Evolutionary conservation across 2,797 vertebrate species (phyloP).

Genomic region (Morelia viridis): DNA sequence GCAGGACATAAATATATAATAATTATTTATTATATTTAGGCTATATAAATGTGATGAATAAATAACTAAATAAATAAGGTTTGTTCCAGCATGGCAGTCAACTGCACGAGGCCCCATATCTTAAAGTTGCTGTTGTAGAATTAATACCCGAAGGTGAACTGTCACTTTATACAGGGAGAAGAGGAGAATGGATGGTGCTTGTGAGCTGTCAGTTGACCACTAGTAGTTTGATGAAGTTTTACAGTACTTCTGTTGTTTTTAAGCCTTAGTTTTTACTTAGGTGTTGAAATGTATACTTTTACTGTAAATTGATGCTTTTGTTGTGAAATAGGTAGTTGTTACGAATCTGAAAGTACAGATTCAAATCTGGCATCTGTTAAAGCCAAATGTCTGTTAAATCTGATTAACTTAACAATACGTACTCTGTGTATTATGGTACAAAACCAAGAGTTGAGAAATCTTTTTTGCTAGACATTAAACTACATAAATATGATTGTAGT

Average conservation of each 20-base stretch:
- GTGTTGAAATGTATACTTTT: background rate
- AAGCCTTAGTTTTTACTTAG: background rate
- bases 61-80: too few species aligned
- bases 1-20: too few species aligned
- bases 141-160: background rate
- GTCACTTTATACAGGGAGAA: background rate
- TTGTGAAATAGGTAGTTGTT: too few species aligned
- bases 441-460: background rate
- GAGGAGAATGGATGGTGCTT: background rate
- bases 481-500: too few species aligned
- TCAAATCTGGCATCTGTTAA: too few species aligned
- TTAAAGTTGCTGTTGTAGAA: too few species aligned
- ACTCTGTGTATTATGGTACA: background rate
- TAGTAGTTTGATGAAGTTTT: background rate
- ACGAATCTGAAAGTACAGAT: too few species aligned
- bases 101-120: background rate
- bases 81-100: too few species aligned
- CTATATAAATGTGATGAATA: too few species aligned
- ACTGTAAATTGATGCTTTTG: background rate
- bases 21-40: too few species aligned
- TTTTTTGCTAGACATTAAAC: background rate
- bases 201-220: background rate
- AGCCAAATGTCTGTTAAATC: too few species aligned
- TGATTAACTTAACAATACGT: background rate
- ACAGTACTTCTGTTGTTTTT: background rate